Conservation (phyloP, 1,140 invertebrate genomes). For the Drosophila sturtevanti region DNA sequence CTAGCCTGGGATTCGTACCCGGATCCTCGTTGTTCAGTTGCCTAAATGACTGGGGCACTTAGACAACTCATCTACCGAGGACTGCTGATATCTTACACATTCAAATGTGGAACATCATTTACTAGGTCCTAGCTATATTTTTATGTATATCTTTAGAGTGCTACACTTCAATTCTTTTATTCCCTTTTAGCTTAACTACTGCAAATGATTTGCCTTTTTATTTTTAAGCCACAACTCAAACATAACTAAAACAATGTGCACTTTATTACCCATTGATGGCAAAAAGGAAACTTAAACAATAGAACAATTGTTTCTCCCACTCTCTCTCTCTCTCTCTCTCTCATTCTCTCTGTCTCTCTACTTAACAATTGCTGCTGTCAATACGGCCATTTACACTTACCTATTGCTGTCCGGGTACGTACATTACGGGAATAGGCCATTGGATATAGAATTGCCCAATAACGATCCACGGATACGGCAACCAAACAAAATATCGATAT, state of each 20-base stretch:
- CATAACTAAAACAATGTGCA: slow-evolving; percentile 49
- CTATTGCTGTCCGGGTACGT: slow-evolving; percentile 91
- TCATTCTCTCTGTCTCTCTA: no score
- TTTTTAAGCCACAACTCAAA: slow-evolving; percentile 59
- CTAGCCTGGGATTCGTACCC: no score
- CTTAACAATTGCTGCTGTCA: slow-evolving; percentile 25
- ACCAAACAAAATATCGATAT: slow-evolving; percentile 96
- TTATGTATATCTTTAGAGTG: background rate
- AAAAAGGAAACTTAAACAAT: slow-evolving; percentile 7
- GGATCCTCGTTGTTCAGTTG: no score
- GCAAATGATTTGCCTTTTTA: slow-evolving; percentile 20
- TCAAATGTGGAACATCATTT: no score
- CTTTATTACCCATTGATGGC: slow-evolving; percentile 35
- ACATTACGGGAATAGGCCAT: slow-evolving; percentile 95
- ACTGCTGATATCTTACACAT: background rate
- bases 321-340: background rate
- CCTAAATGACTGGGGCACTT: no score
- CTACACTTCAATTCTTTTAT: background rate
- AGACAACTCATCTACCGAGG: no score
- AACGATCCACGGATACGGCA: slow-evolving; percentile 94
- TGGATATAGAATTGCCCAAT: slow-evolving; percentile 95
- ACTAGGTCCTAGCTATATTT: no score
- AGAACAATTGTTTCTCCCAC: background rate
- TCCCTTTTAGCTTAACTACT: background rate
- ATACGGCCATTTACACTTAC: slow-evolving; percentile 85